Evolutionary conservation across 2,113 vertebrate genomes (phyloP), one percentile per base, ranked within the genome.

Genomic region (Sialia sialis): DNA sequence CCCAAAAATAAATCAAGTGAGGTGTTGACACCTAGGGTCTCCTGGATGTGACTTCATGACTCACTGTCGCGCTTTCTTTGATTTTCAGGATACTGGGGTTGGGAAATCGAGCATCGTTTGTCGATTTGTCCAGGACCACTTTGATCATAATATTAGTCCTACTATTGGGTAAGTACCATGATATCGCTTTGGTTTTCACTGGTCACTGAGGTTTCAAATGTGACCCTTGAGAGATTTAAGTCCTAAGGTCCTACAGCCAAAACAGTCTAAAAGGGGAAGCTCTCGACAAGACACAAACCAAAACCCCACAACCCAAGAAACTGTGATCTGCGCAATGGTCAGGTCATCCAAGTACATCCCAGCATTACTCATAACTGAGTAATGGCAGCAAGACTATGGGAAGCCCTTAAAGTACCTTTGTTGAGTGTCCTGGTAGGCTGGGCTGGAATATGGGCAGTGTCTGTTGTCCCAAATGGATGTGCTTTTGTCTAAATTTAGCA

Each of bases 61-160:
- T 51, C 83, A 96, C 32, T 86, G 38, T 34, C 25, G 1, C 84
- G 14, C 51, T 88, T 85, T 96, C 39, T 10, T 95, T 96, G 91
- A 48, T 89, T 98, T 95, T n/a, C 75, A 99, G 99, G 99, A 99
- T 97, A 99, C 99, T 1, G 99, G 99, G 16, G 99, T 99, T 76
- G 99, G 99, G 77, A 99, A 99, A 95, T 99, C 99, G 1, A 99
- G 99, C 96, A 99, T 99, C 1, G 99, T 99, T 92, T 99, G 99
- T 96, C 98, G 99, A 49, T 99, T 99, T 67, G 99, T 99, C 78
- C 99, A 99, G 97, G 99, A 99, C 93, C 99, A 99, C 95, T 99
- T 99, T 94, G 99, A 99, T 93, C 99, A 99, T 98, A 99, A 99
- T 96, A 99, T 99, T 92, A 99, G 99, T 94, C 99, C 99, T 38